A percentile compares a stretch with the other conserved stretches of the same genome.
Conservation (phyloP, 2,888 invertebrate species). For the Prosapia bicincta region DNA sequence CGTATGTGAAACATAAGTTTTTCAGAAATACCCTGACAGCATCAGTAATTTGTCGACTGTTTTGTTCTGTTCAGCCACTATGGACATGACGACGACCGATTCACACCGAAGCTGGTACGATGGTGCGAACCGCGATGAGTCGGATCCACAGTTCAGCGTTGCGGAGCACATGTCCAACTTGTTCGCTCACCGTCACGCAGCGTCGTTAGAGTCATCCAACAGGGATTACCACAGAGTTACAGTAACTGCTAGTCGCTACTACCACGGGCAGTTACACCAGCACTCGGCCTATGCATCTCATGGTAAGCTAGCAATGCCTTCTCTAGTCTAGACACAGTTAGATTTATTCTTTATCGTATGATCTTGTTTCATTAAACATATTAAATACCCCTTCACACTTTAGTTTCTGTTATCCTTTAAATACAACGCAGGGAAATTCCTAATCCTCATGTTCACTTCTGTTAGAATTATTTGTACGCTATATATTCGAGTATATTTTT, state of each 20-base stretch:
- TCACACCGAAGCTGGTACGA: conserved; percentile 34
- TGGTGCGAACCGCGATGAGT: conserved; percentile 16
- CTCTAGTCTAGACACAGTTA: too few relatives aligned
- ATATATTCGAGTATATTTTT: too few relatives aligned
- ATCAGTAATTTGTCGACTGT: background rate
- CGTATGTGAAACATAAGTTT: too few relatives aligned
- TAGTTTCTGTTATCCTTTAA: too few relatives aligned
- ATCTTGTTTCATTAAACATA: too few relatives aligned
- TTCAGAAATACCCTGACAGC: too few relatives aligned
- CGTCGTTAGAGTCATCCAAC: conserved; percentile 49
- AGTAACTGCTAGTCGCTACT: conserved; percentile 57
- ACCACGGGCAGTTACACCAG: conserved; percentile 57
- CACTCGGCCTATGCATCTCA: conserved; percentile 54
- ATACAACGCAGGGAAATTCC: too few relatives aligned
- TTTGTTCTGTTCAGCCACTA: conserved; percentile 4
- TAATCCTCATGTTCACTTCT: too few relatives aligned
- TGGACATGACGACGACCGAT: conserved; percentile 29
- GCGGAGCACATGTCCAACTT: conserved; percentile 38
- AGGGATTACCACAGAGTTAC: conserved; percentile 50
- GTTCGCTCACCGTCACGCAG: conserved; percentile 38
- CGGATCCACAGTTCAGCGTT: conserved; percentile 27
- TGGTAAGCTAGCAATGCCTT: conserved; percentile 48
- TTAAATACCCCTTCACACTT: too few relatives aligned
- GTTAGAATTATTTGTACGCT: too few relatives aligned
- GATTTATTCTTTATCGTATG: too few relatives aligned